Conservation (phyloP, 2,888 invertebrate species). For the Apotomis betuletana region DNA sequence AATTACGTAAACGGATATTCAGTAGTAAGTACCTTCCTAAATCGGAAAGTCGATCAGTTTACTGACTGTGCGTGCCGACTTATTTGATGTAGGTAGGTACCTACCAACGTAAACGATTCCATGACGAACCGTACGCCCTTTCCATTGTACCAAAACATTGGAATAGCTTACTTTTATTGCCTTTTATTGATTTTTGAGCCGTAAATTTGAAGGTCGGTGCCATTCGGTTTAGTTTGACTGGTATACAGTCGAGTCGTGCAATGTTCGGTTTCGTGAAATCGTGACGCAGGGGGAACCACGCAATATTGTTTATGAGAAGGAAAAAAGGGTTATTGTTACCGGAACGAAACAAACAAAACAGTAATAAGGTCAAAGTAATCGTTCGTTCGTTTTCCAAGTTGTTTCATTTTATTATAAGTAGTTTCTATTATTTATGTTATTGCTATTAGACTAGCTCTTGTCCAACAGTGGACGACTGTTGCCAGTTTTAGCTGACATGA, state of each 20-base stretch:
- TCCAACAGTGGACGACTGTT: no score
- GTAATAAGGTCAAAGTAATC: no score
- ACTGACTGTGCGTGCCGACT: conserved; percentile 3
- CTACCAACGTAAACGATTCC: conserved; percentile 1
- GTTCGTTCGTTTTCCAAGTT: no score
- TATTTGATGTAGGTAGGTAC: not conserved
- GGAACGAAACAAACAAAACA: no score
- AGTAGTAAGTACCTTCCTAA: not conserved
- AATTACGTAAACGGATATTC: no score
- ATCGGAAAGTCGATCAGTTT: not conserved
- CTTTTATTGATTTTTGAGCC: conserved; percentile 26
- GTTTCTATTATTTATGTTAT: no score
- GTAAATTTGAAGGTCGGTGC: conserved; percentile 11
- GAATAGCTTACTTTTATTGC: conserved; percentile 8
- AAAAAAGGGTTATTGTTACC: no score
- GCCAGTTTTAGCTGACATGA: no score
- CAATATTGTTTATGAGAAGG: conserved; percentile 3
- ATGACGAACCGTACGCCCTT: not conserved
- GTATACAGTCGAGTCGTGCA: no score
- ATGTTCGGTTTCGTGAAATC: no score
- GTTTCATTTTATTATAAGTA: no score
- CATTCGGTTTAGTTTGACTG: conserved; percentile 8
- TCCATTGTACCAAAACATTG: conserved; percentile 12
- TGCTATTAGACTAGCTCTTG: no score
- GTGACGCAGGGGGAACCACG: not conserved